Evolutionary conservation across 2,113 vertebrate species (phyloP), one percentile per base, ranked within the genome.

Genomic region (Ivindomyrus marchei): DNA sequence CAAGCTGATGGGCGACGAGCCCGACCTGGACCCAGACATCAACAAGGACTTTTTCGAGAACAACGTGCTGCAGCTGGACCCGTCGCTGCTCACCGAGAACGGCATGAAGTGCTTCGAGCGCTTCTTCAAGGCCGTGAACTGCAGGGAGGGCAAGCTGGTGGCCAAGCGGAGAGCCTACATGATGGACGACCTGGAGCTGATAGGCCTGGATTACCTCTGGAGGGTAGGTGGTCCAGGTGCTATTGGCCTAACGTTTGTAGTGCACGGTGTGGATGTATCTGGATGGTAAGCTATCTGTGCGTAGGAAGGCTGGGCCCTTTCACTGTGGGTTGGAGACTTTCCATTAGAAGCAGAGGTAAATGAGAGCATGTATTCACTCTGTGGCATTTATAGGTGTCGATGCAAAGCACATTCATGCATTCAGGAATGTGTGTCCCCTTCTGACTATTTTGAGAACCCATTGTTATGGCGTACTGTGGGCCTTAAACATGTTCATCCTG

Each of bases 21-120:
- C 98, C 85, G 98, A 99, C 94, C 97, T 99, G 92, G 98, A 99
- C 93, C 98, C 98, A 89, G 98, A 99, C 95, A 99, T 99, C 94
- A 99, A 99, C 95, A 99, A 99, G 95, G 98, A 99, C 96, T 99
- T 99, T 94, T 99, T 99, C 95, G 98, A 99, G 97, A 99, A 98
- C 94, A 99, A 99, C 87, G 98, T 99, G 85, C 96, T 99, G 94
- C 98, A 99, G 95, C 96, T 99, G 93, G 98, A 99, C 95, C 98
- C 98, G 45, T 99, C 98, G 91, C 95, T 99, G 58, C 96, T 99
- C 95, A 99, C 98, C 70, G 98, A 99, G 95, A 99, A 99, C 92
- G 98, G 98, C 93, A 99, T 99, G 98, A 99, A 99, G 95, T 99
- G 98, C 96, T 99, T 99, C 95, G 98, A 99, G 94, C 97, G 98